phyloP scores from a whole-genome alignment of 1,140 invertebrate genomes.

The Drosophila ironensis region DNA sequence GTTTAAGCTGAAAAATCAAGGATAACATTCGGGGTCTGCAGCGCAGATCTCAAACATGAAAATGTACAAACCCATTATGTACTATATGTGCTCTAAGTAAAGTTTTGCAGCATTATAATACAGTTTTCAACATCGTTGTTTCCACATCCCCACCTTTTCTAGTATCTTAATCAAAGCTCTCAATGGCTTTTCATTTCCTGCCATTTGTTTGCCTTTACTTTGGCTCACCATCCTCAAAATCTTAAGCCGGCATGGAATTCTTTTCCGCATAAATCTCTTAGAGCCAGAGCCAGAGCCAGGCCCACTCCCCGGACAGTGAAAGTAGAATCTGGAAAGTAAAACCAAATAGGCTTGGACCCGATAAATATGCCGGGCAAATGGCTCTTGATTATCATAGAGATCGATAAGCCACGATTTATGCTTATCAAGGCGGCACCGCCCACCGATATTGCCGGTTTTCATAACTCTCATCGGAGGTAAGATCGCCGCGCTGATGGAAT shows the following conservation, averaged over 20 bases:
- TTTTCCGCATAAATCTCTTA: not conserved
- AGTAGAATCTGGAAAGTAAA: constrained; percentile 41
- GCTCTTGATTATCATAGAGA: constrained; percentile 61
- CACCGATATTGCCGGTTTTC: constrained; percentile 26
- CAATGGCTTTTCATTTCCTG: not conserved
- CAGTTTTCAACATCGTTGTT: too few relatives aligned
- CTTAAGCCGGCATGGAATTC: constrained; percentile 2
- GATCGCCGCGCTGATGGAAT: constrained; percentile 67
- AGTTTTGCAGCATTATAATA: too few relatives aligned
- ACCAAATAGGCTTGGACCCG: constrained; percentile 11
- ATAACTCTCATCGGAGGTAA: constrained; percentile 35
- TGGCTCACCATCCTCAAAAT: not conserved
- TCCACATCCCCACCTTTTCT: too few relatives aligned
- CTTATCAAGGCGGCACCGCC: constrained; percentile 57
- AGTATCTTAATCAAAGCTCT: too few relatives aligned
- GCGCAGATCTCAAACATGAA: too few relatives aligned
- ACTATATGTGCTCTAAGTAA: not conserved
- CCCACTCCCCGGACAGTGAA: constrained; percentile 15
- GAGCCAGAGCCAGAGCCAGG: too few relatives aligned
- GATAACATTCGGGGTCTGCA: constrained; percentile 13
- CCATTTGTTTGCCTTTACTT: not conserved
- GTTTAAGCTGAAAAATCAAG: constrained; percentile 17
- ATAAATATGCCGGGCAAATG: constrained; percentile 33
- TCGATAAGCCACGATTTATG: constrained; percentile 71
- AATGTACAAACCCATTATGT: not conserved